phyloP scores from a whole-genome alignment of 2,797 vertebrate genomes.

The Poliocrania exsul region DNA sequence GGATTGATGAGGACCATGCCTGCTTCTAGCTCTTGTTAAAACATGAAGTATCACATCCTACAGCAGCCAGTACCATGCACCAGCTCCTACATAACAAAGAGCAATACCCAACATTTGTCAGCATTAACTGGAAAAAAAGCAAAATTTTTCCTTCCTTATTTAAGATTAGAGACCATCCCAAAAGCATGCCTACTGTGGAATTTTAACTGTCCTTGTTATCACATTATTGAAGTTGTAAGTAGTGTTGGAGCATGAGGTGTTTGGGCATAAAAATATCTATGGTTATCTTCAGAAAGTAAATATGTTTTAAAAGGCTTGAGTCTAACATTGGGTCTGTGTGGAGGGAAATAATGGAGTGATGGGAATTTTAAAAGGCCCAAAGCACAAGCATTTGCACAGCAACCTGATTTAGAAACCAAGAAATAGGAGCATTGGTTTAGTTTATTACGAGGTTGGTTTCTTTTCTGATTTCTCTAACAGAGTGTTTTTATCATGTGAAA shows the following conservation, averaged over 20 bases:
- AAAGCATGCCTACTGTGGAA: not conserved
- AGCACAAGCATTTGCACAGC: not conserved
- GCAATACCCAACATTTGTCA: not conserved
- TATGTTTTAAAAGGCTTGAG: not conserved
- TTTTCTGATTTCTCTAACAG: not conserved
- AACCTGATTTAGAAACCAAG: constrained; percentile 16
- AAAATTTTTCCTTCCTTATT: not conserved
- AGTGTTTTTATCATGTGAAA: constrained; percentile 6
- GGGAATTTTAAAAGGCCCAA: constrained; percentile 7
- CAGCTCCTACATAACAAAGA: not conserved
- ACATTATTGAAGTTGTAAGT: not conserved
- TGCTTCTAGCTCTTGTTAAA: not conserved
- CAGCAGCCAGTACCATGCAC: not conserved
- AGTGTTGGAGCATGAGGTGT: not conserved
- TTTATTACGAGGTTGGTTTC: not conserved
- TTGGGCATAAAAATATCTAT: not conserved
- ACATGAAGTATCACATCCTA: not conserved
- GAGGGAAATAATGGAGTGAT: not conserved
- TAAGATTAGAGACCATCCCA: not conserved
- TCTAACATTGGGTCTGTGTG: not conserved
- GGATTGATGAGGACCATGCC: not conserved
- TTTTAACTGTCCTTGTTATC: not conserved
- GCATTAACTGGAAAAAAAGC: not conserved
- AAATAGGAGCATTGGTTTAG: not conserved
- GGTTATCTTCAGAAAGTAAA: not conserved